Evolutionary conservation across 2,113 vertebrate species (phyloP).

Genomic region (Mungos mungo): DNA sequence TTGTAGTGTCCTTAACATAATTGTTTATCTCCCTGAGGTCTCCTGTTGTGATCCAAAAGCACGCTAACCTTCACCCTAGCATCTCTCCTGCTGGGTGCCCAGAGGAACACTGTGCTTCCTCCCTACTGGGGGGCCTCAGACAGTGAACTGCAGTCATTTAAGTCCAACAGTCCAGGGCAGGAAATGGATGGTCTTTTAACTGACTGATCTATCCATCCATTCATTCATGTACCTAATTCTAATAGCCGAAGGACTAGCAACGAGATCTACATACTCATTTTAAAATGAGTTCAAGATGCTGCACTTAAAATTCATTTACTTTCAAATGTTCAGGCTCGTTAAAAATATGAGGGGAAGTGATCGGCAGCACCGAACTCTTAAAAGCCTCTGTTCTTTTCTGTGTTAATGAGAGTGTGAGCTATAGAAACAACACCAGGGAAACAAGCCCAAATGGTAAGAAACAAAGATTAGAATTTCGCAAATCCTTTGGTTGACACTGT

Average conservation of each 20-base stretch:
- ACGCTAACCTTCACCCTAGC: neutral
- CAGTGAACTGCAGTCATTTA: neutral
- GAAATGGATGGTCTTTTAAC: neutral
- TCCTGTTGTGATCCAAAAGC: neutral
- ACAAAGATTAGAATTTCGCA: slow-evolving; percentile 55
- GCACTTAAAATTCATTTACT: slow-evolving; percentile 26
- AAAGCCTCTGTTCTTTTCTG: neutral
- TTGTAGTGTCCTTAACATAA: neutral
- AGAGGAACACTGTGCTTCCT: neutral
- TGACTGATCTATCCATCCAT: neutral
- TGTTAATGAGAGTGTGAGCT: neutral
- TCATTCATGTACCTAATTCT: neutral
- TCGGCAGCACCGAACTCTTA: neutral
- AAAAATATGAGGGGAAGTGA: neutral
- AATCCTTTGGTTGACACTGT: slow-evolving; percentile 50
- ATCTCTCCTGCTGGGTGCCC: neutral
- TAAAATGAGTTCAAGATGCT: neutral
- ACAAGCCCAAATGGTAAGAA: slow-evolving; percentile 36
- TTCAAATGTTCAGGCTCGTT: neutral
- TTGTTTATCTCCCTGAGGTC: neutral
- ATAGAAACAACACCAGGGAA: neutral
- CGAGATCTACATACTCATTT: neutral
- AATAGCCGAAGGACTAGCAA: neutral
- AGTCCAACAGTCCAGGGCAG: neutral
- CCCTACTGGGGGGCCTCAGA: neutral